Evolutionary conservation across 2,888 invertebrate genomes (phyloP).

Genomic region (Caenorhabditis sp.): DNA sequence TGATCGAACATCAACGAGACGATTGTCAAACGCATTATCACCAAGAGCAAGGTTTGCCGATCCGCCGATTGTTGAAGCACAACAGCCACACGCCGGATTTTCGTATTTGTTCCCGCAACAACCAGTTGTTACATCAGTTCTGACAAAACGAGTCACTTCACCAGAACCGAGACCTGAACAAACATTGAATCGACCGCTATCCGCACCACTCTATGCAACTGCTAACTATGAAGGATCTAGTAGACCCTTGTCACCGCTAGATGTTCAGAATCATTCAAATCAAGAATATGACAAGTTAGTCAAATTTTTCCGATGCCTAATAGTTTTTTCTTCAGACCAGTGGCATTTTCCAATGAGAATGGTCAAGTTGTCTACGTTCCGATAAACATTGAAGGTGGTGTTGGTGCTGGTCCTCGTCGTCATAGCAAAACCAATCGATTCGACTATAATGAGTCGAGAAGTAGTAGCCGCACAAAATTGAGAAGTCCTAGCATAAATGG

Average conservation of each 20-base stretch:
- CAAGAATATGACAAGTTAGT: slow-evolving; percentile 24
- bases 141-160: slow-evolving; percentile 47
- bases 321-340: slow-evolving; percentile 16
- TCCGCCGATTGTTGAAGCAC: slow-evolving; percentile 54
- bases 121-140: slow-evolving; percentile 56
- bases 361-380: slow-evolving; percentile 66
- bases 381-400: slow-evolving; percentile 53
- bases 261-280: slow-evolving; percentile 30
- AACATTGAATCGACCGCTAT: slow-evolving; percentile 25
- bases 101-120: slow-evolving; percentile 62
- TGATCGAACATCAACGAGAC: slow-evolving; percentile 20
- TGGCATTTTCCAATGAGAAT: slow-evolving; percentile 44
- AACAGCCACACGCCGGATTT: slow-evolving; percentile 61
- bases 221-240: slow-evolving; percentile 35
- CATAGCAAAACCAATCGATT: slow-evolving; percentile 30
- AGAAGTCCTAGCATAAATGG: slow-evolving; percentile 49
- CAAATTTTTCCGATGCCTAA: no score
- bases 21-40: slow-evolving; percentile 36
- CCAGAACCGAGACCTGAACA: slow-evolving; percentile 45
- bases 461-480: slow-evolving; percentile 45
- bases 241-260: slow-evolving; percentile 33
- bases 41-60: slow-evolving; percentile 58
- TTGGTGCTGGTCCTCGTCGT: slow-evolving; percentile 26
- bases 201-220: slow-evolving; percentile 46
- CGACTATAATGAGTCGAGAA: slow-evolving; percentile 41